Evolutionary conservation across 2,113 vertebrate genomes (phyloP), one percentile per base, ranked within the genome.

Genomic region (Rattus rattus): DNA sequence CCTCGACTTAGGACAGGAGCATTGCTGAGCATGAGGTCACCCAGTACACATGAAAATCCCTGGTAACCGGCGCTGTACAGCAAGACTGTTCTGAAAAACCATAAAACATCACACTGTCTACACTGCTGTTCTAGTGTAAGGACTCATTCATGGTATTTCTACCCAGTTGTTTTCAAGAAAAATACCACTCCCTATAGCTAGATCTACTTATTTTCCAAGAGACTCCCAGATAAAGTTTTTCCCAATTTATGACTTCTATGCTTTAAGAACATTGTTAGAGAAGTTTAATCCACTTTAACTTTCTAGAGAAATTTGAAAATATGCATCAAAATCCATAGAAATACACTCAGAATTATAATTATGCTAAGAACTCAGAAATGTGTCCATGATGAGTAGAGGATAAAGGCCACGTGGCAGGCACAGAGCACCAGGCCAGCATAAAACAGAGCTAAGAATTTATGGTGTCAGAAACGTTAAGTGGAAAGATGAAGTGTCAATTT

Each of bases 271-370:
- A 65, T 39, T n/a, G 7, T 56, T 1, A 11, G 63, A 5, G 59
- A 28, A 88, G 30, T 65, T 94, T 56, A 92, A 88, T 86, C 72
- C 86, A 22, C 20, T 92, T 54, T 6, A 86, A 30, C 86, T 86
- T 97, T 87, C 83, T 72, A 76, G 0, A n/a, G n/a, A 73, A 93
- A 85, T 89, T 92, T 1, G 92, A 63, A 94, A 92, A 92, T 72
- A 79, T 67, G 12, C 13, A 96, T 67, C 65, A 67, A 67, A 67
- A 28, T 67, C 11, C 65, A 67, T 33, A 67, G 28, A 86, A 96
- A 90, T 83, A 0, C 61, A 81, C 36, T 80, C 73, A 70, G n/a
- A 16, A 89, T 84, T 87, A 28, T 72, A 95, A 43, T 76, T 77
- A 85, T 54, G 12, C 12, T 91, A 11, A 94, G 17, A 17, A 36